phyloP scores from a whole-genome alignment of 2,113 vertebrate genomes.

The Lichenostomus cassidix region DNA sequence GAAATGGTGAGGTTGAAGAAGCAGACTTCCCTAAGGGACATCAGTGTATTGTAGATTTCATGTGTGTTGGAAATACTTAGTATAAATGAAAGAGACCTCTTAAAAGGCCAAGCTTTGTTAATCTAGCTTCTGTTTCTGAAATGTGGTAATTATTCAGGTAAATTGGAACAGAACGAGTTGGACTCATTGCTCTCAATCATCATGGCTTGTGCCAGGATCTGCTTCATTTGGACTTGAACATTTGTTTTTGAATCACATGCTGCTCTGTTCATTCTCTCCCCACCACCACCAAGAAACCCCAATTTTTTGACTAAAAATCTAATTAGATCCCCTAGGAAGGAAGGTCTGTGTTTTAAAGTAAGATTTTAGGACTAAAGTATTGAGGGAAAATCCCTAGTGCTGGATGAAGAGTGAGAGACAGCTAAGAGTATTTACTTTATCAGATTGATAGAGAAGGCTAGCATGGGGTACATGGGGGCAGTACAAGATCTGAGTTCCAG shows the following conservation, averaged over 20 bases:
- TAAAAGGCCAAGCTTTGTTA: background rate
- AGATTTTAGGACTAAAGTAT: background rate
- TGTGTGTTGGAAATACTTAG: background rate
- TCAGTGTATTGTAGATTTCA: background rate
- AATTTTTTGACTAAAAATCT: background rate
- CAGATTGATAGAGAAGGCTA: background rate
- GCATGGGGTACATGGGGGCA: background rate
- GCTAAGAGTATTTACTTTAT: background rate
- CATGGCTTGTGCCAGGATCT: background rate
- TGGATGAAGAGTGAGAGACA: background rate
- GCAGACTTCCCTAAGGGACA: background rate
- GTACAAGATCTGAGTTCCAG: background rate
- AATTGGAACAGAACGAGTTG: background rate
- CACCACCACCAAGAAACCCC: background rate
- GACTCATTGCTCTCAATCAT: background rate
- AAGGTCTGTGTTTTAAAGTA: background rate
- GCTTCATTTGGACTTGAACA: background rate
- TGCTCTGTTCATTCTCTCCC: background rate
- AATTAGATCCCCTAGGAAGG: background rate
- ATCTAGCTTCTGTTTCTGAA: background rate
- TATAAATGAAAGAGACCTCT: background rate
- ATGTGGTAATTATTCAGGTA: background rate
- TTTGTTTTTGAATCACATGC: background rate
- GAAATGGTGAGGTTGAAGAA: background rate
- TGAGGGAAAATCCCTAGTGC: background rate